Percentiles rank a stretch among this genome's conserved stretches.
Conservation (phyloP, 2,797 vertebrate genomes). For the Neostethus bicornis region DNA sequence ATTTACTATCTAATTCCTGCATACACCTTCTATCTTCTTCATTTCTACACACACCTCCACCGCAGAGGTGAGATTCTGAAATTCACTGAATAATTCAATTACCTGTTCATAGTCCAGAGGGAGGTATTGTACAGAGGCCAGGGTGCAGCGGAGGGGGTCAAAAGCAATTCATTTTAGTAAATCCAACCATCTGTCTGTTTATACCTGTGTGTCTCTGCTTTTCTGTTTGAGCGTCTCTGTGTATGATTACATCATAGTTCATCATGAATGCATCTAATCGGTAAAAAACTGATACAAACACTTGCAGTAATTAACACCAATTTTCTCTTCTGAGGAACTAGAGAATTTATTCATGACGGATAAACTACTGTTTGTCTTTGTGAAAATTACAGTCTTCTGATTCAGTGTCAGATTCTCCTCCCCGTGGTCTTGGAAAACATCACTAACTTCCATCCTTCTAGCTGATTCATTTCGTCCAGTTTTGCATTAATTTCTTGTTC, state of each 20-base stretch:
- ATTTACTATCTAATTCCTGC: conserved; percentile 25
- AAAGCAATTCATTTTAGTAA: conserved; percentile 16
- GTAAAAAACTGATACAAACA: conserved; percentile 31
- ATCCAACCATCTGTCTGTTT: conserved; percentile 10
- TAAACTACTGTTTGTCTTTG: conserved; percentile 41
- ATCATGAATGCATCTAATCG: conserved; percentile 19
- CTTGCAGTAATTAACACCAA: conserved; percentile 48
- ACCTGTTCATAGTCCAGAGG: conserved; percentile 11
- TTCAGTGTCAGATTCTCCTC: conserved; percentile 29
- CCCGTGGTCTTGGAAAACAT: conserved; percentile 34
- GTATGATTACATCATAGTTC: conserved; percentile 6
- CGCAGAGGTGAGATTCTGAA: conserved; percentile 4
- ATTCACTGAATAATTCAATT: conserved; percentile 55
- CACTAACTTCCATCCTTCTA: conserved; percentile 8
- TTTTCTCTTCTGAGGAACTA: conserved; percentile 23
- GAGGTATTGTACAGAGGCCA: conserved; percentile 15
- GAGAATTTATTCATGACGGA: not conserved
- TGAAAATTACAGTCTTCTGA: conserved; percentile 47
- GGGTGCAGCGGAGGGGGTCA: conserved; percentile 17
- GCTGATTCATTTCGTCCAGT: conserved; percentile 27
- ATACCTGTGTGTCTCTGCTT: not conserved
- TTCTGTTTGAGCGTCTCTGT: not conserved
- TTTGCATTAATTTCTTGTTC: conserved; percentile 9
- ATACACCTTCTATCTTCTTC: conserved; percentile 21
- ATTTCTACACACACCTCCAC: conserved; percentile 22